Conservation (phyloP, 2,888 invertebrate species). For the Oegoconia quadripuncta region DNA sequence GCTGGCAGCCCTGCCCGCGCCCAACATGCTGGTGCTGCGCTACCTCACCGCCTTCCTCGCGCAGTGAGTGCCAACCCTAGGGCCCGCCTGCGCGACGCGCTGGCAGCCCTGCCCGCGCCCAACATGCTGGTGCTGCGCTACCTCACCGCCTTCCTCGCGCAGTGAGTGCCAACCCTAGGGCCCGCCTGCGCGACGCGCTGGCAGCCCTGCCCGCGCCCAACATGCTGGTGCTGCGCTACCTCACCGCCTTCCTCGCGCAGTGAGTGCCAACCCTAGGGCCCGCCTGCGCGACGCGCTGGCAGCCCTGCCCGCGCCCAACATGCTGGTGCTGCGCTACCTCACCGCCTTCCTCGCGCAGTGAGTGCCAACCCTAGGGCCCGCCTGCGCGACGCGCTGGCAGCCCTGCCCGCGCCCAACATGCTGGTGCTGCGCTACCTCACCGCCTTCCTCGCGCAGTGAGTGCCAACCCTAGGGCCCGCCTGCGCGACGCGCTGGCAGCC, state of each 20-base stretch:
- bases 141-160: constrained; percentile 96
- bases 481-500: constrained; percentile 83
- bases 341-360: constrained; percentile 97
- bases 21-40: constrained; percentile 93
- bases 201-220: constrained; percentile 89
- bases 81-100: constrained; percentile 79
- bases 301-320: constrained; percentile 88
- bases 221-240: constrained; percentile 94
- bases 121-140: constrained; percentile 95
- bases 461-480: too few species aligned
- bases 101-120: constrained; percentile 88
- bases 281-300: constrained; percentile 81
- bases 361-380: too few species aligned
- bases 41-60: constrained; percentile 97
- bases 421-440: constrained; percentile 96
- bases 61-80: too few species aligned
- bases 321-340: constrained; percentile 95
- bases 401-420: constrained; percentile 89
- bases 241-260: constrained; percentile 97
- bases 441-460: constrained; percentile 95
- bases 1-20: constrained; percentile 87
- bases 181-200: constrained; percentile 81
- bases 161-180: too few species aligned
- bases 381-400: constrained; percentile 82
- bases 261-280: too few species aligned